Base-by-base conservation (phyloP, 2,113 vertebrate genomes). In the Martes martes region DNA sequence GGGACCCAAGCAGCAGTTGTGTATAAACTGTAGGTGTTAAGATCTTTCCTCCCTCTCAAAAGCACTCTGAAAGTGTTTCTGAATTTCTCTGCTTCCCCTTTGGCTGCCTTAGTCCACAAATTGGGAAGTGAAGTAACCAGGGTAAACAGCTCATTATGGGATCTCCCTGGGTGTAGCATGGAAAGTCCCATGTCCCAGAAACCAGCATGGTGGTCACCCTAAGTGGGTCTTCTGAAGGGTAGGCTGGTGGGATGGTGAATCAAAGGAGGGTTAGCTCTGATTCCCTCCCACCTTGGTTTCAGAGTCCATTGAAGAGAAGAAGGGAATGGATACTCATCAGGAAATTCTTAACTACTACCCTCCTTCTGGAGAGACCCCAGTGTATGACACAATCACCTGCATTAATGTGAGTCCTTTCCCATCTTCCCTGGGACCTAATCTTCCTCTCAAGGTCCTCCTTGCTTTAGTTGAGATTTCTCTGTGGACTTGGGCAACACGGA, bases 341-440 rank as follows among this genome's bases (percentile, higher is more conserved):
- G 76, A 96, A 85, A 80, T 59, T 88, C 71, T 86, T 55, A 19
- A 73, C 71, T 28, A 31, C 18, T 5, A 8, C 8, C 10, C 47
- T 3, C 0, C 2, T 18, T 33, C 73, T 42, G 55, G 16, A 89
- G 97, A 78, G 59, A 92, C 7, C 42, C 2, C 65, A 10, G 87
- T 57, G 6, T 97, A 98, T 45, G 85, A 88, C 61, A 96, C 65
- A 26, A 19, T 94, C 59, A 18, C 57, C 21, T 5, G 39, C 6
- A 1, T 4, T 4, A 19, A 82, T 2, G 98, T 98, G 82, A 97
- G 98, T 97, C 19, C 28, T 92, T 94, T 73, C 26, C 5, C 39
- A 42, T 93, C 31, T 94, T 36, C 76, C 9, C 45, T 76, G 80
- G 82, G 9, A 24, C 8, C 13, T 79, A 26, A 67, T 19, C 36